Conservation (phyloP, 2,113 vertebrate species). For the Hystrix brachyura region DNA sequence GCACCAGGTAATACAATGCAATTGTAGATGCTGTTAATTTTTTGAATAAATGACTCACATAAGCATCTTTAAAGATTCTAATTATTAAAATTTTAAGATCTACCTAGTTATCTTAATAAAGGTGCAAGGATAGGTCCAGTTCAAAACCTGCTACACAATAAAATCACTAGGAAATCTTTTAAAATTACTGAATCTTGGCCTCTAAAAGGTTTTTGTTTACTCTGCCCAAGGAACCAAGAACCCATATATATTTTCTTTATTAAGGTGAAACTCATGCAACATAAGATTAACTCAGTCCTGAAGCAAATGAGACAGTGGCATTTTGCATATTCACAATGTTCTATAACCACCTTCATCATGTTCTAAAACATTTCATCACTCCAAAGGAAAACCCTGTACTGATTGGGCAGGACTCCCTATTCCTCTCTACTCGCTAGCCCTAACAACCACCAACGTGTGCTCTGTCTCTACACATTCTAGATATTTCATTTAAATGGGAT, state of each 20-base stretch:
- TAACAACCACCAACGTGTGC: not conserved
- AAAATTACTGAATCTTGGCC: not conserved
- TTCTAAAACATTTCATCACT: not conserved
- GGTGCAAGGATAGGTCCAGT: not conserved
- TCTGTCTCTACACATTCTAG: not conserved
- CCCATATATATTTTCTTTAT: not conserved
- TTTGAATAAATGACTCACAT: not conserved
- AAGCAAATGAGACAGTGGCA: not conserved
- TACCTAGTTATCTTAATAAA: not conserved
- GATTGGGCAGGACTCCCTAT: not conserved
- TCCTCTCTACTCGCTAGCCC: not conserved
- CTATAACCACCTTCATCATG: not conserved
- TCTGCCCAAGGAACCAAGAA: not conserved
- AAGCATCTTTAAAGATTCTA: not conserved
- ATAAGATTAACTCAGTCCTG: not conserved
- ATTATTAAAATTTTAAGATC: slow-evolving; percentile 15
- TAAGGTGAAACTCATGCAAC: not conserved
- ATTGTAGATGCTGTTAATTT: not conserved
- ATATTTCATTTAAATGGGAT: not conserved
- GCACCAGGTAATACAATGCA: not conserved
- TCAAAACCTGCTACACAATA: not conserved
- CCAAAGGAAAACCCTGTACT: not conserved
- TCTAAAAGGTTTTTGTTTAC: not conserved
- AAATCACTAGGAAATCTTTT: not conserved
- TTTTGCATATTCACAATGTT: not conserved